Evolutionary conservation across 2,113 vertebrate genomes (phyloP).

Genomic region (Myotis yumanensis): DNA sequence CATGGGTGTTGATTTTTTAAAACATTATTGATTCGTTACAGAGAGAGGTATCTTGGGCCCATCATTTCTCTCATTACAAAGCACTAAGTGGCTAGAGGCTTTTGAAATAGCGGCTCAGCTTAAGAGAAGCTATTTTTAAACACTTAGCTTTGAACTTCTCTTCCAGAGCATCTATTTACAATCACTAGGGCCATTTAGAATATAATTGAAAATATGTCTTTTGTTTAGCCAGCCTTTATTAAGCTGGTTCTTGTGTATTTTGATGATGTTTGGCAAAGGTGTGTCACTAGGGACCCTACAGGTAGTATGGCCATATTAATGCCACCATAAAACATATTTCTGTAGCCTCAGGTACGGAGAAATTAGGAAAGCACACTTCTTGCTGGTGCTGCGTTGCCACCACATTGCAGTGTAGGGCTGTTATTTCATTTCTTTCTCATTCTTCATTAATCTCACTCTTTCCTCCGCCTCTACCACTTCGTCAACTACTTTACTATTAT

Average conservation of each 20-base stretch:
- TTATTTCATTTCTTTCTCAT: not conserved
- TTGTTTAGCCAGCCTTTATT: slow-evolving; percentile 51
- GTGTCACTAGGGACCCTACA: not conserved
- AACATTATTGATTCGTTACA: slow-evolving; percentile 82
- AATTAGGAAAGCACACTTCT: not conserved
- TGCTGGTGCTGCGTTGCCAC: not conserved
- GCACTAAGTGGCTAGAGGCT: slow-evolving; percentile 78
- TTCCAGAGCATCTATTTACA: slow-evolving; percentile 71
- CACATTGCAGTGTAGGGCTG: not conserved
- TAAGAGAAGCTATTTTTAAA: slow-evolving; percentile 81
- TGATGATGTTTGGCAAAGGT: not conserved
- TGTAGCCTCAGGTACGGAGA: not conserved
- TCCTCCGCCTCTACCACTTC: not conserved
- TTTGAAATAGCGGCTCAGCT: slow-evolving; percentile 73
- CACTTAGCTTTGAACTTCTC: slow-evolving; percentile 78
- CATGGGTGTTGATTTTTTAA: slow-evolving; percentile 80
- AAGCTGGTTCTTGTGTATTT: slow-evolving; percentile 27
- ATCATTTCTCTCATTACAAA: slow-evolving; percentile 80
- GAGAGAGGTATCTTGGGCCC: slow-evolving; percentile 63
- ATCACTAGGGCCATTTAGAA: slow-evolving; percentile 61
- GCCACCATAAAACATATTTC: not conserved
- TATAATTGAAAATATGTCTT: slow-evolving; percentile 74
- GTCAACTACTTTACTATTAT: not conserved
- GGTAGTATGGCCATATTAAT: slow-evolving; percentile 21
- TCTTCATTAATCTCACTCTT: not conserved